These are phyloP conservation scores for Stegostoma tigrinum DNA, from an alignment of 2,113 vertebrate species.

Conservation along the genomic window DNA sequence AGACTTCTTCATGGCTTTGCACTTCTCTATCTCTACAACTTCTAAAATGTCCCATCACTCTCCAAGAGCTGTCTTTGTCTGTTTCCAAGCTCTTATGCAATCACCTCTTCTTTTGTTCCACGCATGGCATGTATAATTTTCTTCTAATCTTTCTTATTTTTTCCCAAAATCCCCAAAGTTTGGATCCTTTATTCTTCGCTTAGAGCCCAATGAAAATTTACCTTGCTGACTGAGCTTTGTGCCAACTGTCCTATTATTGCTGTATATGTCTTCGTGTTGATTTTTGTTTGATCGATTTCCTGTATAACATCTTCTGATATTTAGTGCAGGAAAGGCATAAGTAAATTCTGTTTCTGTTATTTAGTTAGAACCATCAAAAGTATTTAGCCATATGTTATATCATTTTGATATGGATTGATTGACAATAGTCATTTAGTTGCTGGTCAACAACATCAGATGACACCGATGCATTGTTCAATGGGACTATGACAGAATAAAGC, in stretches of 20 bases:
- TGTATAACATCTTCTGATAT: too few species aligned
- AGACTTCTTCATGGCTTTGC: not conserved
- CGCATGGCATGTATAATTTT: not conserved
- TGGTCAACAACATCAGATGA: not conserved
- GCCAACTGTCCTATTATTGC: too few species aligned
- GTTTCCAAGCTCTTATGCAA: not conserved
- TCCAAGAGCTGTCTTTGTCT: not conserved
- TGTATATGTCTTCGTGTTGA: too few species aligned
- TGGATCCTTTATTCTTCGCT: too few species aligned
- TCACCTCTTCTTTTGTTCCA: not conserved
- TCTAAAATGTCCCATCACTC: not conserved
- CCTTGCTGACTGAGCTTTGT: too few species aligned
- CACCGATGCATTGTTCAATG: too few species aligned
- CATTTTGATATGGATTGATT: not conserved
- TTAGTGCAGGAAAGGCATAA: too few species aligned
- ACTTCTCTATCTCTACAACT: not conserved
- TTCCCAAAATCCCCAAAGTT: too few species aligned
- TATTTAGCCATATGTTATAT: not conserved
- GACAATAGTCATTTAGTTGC: not conserved
- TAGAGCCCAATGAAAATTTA: too few species aligned
- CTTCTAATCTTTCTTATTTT: too few species aligned
- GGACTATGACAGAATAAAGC: too few species aligned
- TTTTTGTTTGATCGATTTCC: too few species aligned
- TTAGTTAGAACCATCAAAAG: not conserved
- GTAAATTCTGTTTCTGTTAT: not conserved